Evolutionary conservation across 2,888 invertebrate genomes (phyloP), one percentile per base, ranked within the genome.

Genomic region (Sthenelais limicola): DNA sequence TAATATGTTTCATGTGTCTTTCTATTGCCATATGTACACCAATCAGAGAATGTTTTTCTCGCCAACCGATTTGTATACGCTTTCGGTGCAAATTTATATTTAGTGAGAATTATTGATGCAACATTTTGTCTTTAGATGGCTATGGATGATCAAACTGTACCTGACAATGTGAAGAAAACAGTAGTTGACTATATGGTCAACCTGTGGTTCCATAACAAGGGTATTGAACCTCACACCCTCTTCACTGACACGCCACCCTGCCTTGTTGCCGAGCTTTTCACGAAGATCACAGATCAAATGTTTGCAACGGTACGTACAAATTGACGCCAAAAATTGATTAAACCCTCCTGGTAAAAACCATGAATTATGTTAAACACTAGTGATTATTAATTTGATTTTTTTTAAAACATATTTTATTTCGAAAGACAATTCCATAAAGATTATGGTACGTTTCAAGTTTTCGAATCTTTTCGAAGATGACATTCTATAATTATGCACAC

Each of bases 101-200:
- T n/a, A 43, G 15, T 43, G 12, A 9, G 12, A 43, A 43, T 43
- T 43, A 12, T 9, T 43, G 15, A 32, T 28, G 12, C 7, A 28
- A 21, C 9, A 28, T 28, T 54, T 7, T 9, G 1, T 38, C 52
- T 52, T 24, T 70, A 77, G 77, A 49, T 47, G 1, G 30, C 70
- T 26, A 58, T 78, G 67, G n/a, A 18, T n/a, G 75, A 75, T 38
- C 77, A 75, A 21, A 30, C 66, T 1, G 77, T 75, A 15, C 74
- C 74, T 0, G 28, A 32, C 12, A 21, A 56, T 54, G 32, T 79
- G 56, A 51, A 56, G 24, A 33, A 75, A 9, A 58, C 69, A 47
- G 76, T 79, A 30, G 58, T 71, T 43, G 67, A 52, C 12, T 75
- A 80, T 62, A 76, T 69, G 58, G 67, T 78, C 54, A 67, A 76